Conservation (phyloP, 1,140 invertebrate species). For the Euglossa dilemma region DNA sequence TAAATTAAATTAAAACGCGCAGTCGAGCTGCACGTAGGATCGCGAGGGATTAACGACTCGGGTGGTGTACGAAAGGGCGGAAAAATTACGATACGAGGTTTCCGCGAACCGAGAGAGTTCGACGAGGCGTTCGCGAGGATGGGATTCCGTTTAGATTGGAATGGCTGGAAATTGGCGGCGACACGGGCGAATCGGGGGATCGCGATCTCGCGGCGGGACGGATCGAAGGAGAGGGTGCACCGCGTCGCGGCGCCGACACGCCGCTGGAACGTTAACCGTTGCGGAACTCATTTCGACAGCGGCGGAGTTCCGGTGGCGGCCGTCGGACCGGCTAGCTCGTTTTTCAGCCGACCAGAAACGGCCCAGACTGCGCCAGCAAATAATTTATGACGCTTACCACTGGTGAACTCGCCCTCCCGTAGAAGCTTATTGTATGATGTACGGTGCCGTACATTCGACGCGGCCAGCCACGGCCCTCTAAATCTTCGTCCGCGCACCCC, state of each 20-base stretch:
- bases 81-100: no score
- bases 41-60: no score
- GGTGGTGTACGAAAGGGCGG: no score
- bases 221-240: not conserved
- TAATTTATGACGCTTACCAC: conserved; percentile 77
- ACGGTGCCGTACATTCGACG: conserved; percentile 64
- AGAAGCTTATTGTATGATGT: conserved; percentile 74
- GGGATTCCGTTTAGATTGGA: no score
- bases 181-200: not conserved
- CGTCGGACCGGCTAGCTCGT: conserved; percentile 46
- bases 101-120: no score
- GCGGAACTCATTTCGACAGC: conserved; percentile 60
- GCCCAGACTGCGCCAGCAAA: conserved; percentile 62
- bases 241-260: conserved; percentile 31
- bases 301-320: conserved; percentile 44
- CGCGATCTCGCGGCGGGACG: no score
- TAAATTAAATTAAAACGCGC: no score
- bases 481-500: conserved; percentile 38
- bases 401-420: conserved; percentile 66
- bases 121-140: no score
- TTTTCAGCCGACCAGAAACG: conserved; percentile 70
- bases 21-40: no score
- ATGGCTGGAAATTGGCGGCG: no score
- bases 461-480: conserved; percentile 52
- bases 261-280: conserved; percentile 70